These are phyloP conservation scores for Serinus canaria DNA, from an alignment of 2,113 vertebrate species.

Conservation along the genomic window DNA sequence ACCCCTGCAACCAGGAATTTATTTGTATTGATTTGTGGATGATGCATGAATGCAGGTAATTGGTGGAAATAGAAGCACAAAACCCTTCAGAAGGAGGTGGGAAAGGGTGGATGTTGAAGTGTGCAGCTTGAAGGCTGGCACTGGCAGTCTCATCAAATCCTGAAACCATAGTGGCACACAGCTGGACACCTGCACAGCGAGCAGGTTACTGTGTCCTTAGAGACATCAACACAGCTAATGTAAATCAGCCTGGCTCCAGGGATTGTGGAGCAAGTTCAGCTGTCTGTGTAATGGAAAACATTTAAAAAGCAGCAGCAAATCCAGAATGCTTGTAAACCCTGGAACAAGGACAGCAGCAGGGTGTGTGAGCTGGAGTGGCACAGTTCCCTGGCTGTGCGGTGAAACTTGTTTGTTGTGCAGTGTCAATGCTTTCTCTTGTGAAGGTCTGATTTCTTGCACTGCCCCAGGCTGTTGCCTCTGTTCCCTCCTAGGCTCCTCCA, in stretches of 20 bases:
- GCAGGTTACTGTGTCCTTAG: background rate
- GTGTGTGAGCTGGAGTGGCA: background rate
- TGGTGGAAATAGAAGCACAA: background rate
- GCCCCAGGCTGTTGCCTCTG: background rate
- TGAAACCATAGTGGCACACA: background rate
- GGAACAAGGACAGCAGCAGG: background rate
- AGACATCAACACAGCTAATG: background rate
- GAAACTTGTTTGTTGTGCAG: background rate
- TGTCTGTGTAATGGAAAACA: background rate
- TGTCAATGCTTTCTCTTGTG: background rate
- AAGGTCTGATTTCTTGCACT: background rate
- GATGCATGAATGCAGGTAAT: constrained; percentile 88
- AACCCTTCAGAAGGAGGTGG: background rate
- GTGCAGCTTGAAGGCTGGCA: background rate
- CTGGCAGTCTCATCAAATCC: background rate
- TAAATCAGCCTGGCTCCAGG: background rate
- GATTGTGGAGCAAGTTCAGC: background rate
- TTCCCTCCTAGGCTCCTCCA: background rate
- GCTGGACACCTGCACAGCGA: background rate
- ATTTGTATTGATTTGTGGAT: constrained; percentile 89
- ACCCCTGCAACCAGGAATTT: constrained; percentile 82
- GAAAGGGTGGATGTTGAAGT: background rate
- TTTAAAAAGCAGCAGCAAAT: background rate
- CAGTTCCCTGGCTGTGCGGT: background rate
- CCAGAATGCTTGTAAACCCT: background rate